These are phyloP conservation scores for Byasa hedistus DNA, from an alignment of 2,888 invertebrate genomes.

Conservation along the genomic window DNA sequence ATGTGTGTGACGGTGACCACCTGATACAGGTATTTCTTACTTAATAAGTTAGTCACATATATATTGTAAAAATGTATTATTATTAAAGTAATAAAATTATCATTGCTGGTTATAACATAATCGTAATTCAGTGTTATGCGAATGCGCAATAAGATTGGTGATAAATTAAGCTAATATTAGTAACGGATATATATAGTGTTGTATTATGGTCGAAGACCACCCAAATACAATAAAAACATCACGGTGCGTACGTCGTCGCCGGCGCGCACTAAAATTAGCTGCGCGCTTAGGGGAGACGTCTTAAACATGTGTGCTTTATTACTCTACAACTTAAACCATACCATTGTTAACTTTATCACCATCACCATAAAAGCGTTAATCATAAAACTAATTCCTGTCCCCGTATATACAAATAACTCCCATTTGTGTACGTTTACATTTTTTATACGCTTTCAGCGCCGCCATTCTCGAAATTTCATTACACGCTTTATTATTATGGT, in stretches of 20 bases:
- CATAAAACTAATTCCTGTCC: not conserved
- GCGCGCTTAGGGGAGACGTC: constrained; percentile 24
- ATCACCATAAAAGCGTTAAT: not conserved
- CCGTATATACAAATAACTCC: constrained; percentile 11
- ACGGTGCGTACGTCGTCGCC: not conserved
- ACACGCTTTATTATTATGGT: not conserved
- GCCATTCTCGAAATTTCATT: constrained; percentile 6
- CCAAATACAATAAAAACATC: constrained; percentile 22
- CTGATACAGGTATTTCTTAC: no score
- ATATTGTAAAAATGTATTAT: no score
- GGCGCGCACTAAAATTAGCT: constrained; percentile 18
- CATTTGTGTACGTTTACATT: constrained; percentile 11
- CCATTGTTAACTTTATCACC: not conserved
- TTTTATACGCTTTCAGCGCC: constrained; percentile 19
- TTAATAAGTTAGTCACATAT: no score
- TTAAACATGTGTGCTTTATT: constrained; percentile 22
- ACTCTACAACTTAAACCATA: not conserved
- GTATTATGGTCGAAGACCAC: constrained; percentile 5
- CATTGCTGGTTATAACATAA: no score
- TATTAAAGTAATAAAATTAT: no score
- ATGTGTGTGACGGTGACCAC: no score
- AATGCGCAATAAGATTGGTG: no score
- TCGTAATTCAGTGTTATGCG: no score
- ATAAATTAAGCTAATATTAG: no score
- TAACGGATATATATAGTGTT: no score